Evolutionary conservation across 1,140 invertebrate genomes (phyloP).

Genomic region (Trachymyrmex cornetzi): DNA sequence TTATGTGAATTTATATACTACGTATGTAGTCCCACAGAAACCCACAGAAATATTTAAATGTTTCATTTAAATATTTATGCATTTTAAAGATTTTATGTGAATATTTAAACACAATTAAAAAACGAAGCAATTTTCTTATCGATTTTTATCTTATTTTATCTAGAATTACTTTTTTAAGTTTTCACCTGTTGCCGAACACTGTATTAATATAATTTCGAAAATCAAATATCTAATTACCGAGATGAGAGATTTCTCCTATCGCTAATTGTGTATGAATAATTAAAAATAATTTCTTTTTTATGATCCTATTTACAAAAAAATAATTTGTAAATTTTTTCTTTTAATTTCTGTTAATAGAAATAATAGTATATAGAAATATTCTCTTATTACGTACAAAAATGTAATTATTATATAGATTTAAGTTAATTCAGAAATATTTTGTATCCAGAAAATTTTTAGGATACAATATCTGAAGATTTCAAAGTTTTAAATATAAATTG

Average conservation of each 20-base stretch:
- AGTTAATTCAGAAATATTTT: neutral
- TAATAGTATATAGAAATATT: neutral
- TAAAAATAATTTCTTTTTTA: slow-evolving; percentile 5
- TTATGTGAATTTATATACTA: too few relatives aligned
- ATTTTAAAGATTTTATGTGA: too few relatives aligned
- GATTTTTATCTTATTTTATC: too few relatives aligned
- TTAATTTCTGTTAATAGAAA: neutral
- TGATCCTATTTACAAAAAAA: neutral
- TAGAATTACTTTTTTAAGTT: too few relatives aligned
- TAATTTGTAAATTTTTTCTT: slow-evolving; percentile 1
- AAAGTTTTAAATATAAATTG: neutral
- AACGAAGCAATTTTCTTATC: too few relatives aligned
- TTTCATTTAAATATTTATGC: too few relatives aligned
- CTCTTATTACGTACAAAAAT: neutral
- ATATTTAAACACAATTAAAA: too few relatives aligned
- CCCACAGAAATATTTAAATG: too few relatives aligned
- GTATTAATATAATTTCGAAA: neutral
- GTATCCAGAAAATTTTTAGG: neutral
- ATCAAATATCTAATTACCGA: neutral
- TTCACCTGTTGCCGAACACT: neutral
- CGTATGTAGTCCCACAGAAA: too few relatives aligned
- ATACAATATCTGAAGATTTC: neutral
- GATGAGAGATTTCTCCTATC: too few relatives aligned
- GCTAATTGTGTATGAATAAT: neutral
- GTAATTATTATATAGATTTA: slow-evolving; percentile 11